These are phyloP conservation scores for Dendronephthya gigantea DNA, from an alignment of 64 coral and sea anemone species.

Conservation along the genomic window DNA sequence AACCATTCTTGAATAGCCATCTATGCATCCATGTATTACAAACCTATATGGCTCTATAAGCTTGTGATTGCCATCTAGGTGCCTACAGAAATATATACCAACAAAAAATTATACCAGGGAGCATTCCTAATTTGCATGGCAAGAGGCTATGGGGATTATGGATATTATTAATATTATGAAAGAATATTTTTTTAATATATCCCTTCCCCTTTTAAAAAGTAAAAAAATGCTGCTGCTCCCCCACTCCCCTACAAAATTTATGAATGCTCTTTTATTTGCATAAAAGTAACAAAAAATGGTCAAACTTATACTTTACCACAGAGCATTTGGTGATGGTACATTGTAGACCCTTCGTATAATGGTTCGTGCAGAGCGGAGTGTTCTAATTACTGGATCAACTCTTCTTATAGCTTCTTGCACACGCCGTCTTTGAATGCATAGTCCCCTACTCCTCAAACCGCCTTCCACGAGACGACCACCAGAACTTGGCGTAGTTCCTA, in stretches of 20 bases:
- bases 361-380: constrained; percentile 14
- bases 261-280: too few species aligned
- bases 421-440: constrained; percentile 12
- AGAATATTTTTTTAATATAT: too few species aligned
- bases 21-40: constrained; percentile 27
- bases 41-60: background rate
- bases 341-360: constrained; percentile 35
- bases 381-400: constrained; percentile 44
- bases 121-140: too few species aligned
- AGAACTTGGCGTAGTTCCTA: constrained; percentile 20
- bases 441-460: constrained; percentile 6
- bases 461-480: constrained; percentile 4
- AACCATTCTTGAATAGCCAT: constrained; percentile 31
- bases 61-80: constrained; percentile 29
- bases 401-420: constrained; percentile 36
- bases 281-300: too few species aligned
- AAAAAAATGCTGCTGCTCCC: too few species aligned
- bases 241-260: too few species aligned
- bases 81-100: background rate
- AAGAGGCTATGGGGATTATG: background rate
- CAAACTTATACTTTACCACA: too few species aligned
- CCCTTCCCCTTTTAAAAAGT: too few species aligned
- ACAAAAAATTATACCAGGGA: background rate
- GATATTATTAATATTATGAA: background rate
- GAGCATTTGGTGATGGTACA: constrained; percentile 51